These are phyloP conservation scores for Megamerina dolium DNA, from an alignment of 2,888 invertebrate species.

Conservation along the genomic window DNA sequence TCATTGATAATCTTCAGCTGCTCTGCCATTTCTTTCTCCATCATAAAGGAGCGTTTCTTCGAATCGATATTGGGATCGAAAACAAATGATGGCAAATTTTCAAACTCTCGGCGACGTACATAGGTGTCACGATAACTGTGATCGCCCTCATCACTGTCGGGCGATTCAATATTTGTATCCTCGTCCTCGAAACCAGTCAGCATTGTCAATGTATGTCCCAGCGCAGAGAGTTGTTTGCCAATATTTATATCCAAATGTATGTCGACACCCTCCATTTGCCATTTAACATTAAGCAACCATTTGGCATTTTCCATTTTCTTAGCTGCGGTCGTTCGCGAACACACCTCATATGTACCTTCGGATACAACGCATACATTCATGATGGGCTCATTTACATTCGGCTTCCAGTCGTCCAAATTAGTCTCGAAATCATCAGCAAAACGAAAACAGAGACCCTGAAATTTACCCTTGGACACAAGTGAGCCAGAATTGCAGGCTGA, in stretches of 20 bases:
- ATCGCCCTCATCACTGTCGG: slow-evolving; percentile 74
- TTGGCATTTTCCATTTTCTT: slow-evolving; percentile 88
- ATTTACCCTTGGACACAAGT: slow-evolving; percentile 86
- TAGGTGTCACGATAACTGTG: slow-evolving; percentile 55
- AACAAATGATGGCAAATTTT: slow-evolving; percentile 75
- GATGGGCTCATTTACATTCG: slow-evolving; percentile 71
- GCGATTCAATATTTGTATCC: slow-evolving; percentile 58
- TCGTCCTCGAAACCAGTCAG: slow-evolving; percentile 88
- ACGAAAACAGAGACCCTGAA: slow-evolving; percentile 83
- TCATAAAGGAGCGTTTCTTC: slow-evolving; percentile 80
- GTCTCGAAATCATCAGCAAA: slow-evolving; percentile 98
- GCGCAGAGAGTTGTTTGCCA: slow-evolving; percentile 88
- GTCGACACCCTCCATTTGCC: slow-evolving; percentile 99
- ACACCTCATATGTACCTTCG: slow-evolving; percentile 95
- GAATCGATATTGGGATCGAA: slow-evolving; percentile 75
- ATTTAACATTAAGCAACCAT: slow-evolving; percentile 95
- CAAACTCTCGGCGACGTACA: slow-evolving; percentile 60
- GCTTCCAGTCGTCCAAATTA: slow-evolving; percentile 95
- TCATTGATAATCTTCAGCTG: slow-evolving; percentile 94
- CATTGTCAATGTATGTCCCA: slow-evolving; percentile 93
- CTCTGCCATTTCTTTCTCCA: slow-evolving; percentile 96
- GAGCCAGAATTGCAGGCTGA: slow-evolving; percentile 91
- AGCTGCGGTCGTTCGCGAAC: slow-evolving; percentile 73
- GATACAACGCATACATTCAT: slow-evolving; percentile 97
- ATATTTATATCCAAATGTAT: slow-evolving; percentile 94